Base-by-base conservation (phyloP, 2,113 vertebrate species). In the Nibea albiflora region DNA sequence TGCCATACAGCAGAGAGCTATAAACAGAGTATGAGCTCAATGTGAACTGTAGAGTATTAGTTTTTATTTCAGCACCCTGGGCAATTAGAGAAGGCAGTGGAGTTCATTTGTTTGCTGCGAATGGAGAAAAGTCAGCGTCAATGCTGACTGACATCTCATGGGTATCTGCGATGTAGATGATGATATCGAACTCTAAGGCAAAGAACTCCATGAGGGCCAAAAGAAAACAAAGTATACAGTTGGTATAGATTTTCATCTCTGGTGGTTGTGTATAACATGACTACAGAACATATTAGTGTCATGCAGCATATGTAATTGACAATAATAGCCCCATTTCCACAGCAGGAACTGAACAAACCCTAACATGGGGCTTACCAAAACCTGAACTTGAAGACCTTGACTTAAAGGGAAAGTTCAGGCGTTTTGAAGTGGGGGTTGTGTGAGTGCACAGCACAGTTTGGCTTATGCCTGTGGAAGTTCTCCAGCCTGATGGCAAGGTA, bases 21-120 rank as follows among this genome's bases (percentile, higher is more conserved):
- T 82, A 85, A 88, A 88, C 61, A 56, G 73, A 81, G 67, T 49
- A 74, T 73, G 83, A 86, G 85, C 78, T 81, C 66, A 46, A 73
- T 63, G 85, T 52, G 50, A 79, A 81, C 52, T 7, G 17, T 82
- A 2, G 46, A 62, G 62, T 73, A 76, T 74, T 63, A 77, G 31
- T 20, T 3, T 70, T 42, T 44, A n/a, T 80, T 71, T 91, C 81
- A 78, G 72, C 68, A 22, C 57, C 5, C 19, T 14, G 1, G 52
- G 61, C 68, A 69, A 84, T 88, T 82, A 80, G 71, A 64, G 57
- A 50, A 24, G 50, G 28, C n/a, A 54, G 28, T n/a, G 39, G 60
- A 80, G 68, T 72, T 73, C 31, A 71, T 83, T 76, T 58, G 78
- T 76, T 53, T 42, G 75, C 80, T 74, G 79, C 56, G 52, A 70